A percentile compares a stretch with the other conserved stretches of the same genome.
Evolutionary conservation across 2,113 vertebrate genomes (phyloP).

Genomic region (Pterocles orientalis): DNA sequence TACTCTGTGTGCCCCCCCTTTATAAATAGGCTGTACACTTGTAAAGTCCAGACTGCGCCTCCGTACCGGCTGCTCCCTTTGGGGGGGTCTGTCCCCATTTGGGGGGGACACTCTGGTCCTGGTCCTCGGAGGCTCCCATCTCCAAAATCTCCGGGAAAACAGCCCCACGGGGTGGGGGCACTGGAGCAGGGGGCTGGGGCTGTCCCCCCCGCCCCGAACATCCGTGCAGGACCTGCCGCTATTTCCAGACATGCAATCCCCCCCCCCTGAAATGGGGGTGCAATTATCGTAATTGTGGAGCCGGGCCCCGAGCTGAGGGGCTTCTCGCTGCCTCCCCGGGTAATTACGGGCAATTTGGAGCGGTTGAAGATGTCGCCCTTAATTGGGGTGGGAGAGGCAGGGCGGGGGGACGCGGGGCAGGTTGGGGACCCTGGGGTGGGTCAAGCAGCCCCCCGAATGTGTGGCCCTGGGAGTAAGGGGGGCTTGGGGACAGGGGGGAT

Average conservation of each 20-base stretch:
- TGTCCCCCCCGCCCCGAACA: neutral
- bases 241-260: constrained; percentile 23
- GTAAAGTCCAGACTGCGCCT: neutral
- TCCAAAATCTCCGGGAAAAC: neutral
- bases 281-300: constrained; percentile 66
- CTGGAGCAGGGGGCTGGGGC: neutral
- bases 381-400: neutral
- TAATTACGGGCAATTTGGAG: constrained; percentile 83
- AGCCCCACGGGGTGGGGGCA: fast-evolving
- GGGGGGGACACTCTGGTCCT: fast-evolving
- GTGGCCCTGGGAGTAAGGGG: neutral
- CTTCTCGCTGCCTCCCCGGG: neutral
- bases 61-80: fast-evolving
- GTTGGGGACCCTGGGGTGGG: neutral
- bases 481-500: fast-evolving
- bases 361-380: neutral
- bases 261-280: constrained; percentile 42
- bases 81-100: no score
- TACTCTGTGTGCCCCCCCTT: neutral
- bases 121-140: fast-evolving
- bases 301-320: neutral
- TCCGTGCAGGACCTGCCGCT: neutral
- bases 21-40: neutral
- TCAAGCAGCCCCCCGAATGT: neutral
- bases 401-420: neutral